These are phyloP conservation scores for Scophthalmus maximus DNA, from an alignment of 2,113 vertebrate species.

Conservation along the genomic window DNA sequence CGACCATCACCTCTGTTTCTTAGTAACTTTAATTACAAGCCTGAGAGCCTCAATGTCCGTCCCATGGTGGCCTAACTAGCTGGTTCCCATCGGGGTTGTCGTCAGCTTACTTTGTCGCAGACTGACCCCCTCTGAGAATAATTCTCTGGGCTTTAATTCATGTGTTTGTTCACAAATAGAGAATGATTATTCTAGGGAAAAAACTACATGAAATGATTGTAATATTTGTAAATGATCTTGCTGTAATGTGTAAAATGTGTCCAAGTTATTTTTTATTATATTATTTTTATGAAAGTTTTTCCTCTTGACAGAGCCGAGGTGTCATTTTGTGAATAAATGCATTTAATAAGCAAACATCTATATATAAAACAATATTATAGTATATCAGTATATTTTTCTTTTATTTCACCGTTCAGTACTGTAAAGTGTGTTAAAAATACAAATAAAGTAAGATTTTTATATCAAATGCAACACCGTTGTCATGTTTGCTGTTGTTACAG, in stretches of 20 bases:
- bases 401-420: constrained; percentile 89
- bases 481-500: constrained; percentile 18
- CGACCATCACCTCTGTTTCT: constrained; percentile 73
- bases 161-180: constrained; percentile 82
- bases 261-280: constrained; percentile 89
- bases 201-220: constrained; percentile 85
- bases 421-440: constrained; percentile 88
- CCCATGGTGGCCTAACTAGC: constrained; percentile 64
- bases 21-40: constrained; percentile 80
- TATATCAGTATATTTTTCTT: constrained; percentile 88
- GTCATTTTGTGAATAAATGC: constrained; percentile 88
- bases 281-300: constrained; percentile 88
- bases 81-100: constrained; percentile 64
- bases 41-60: constrained; percentile 67
- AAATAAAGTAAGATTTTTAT: constrained; percentile 87
- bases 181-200: constrained; percentile 76
- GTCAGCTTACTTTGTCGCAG: constrained; percentile 69
- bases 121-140: constrained; percentile 79
- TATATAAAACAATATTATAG: constrained; percentile 83
- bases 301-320: constrained; percentile 84
- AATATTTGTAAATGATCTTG: constrained; percentile 88
- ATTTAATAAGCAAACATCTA: constrained; percentile 88
- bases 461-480: constrained; percentile 65
- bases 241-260: constrained; percentile 88
- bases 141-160: constrained; percentile 83